phyloP scores from a whole-genome alignment of 1,140 invertebrate species.

The Manduca sexta region DNA sequence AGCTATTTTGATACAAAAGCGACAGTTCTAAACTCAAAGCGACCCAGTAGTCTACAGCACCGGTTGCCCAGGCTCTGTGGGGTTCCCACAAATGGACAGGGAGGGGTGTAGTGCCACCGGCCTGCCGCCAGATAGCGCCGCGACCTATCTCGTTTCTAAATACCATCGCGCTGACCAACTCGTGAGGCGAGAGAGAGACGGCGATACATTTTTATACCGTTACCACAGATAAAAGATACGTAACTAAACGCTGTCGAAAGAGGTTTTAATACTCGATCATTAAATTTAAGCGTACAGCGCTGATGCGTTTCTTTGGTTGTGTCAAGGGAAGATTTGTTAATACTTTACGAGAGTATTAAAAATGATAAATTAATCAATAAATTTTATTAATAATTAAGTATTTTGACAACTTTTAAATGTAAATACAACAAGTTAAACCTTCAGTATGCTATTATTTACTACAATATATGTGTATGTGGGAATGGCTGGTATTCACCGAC shows the following conservation, averaged over 20 bases:
- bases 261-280: slow-evolving; percentile 2
- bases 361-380: no score
- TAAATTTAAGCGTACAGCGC: not conserved
- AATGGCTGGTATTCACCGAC: no score
- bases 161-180: not conserved
- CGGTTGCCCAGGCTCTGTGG: not conserved
- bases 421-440: no score
- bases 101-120: not conserved
- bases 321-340: no score
- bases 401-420: no score
- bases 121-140: not conserved
- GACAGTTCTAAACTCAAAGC: no score
- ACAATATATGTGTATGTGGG: no score
- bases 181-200: slow-evolving; percentile 17
- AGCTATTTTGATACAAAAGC: no score
- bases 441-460: no score
- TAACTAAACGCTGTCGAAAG: slow-evolving; percentile 5
- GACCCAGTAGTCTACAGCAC: slow-evolving; percentile 6
- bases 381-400: no score
- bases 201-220: slow-evolving; percentile 2
- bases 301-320: no score
- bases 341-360: no score
- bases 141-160: not conserved
- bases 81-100: not conserved
- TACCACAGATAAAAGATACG: slow-evolving; percentile 1